Percentiles rank a stretch among this genome's conserved stretches.
Conservation (phyloP, 2,888 invertebrate species). For the Volucella bombylans region DNA sequence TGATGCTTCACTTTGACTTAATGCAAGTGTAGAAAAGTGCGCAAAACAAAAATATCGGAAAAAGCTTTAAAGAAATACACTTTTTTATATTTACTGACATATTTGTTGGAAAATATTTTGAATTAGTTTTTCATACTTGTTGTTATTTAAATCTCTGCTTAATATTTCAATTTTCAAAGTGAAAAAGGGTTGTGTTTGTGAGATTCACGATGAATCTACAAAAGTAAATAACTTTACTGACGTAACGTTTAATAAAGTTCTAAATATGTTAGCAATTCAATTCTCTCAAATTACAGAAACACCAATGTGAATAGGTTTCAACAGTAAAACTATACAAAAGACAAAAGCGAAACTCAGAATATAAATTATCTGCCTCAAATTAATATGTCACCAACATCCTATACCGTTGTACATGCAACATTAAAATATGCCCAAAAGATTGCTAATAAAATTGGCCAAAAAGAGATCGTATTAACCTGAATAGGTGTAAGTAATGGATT, state of each 20-base stretch:
- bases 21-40: too few species aligned
- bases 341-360: slow-evolving; percentile 4
- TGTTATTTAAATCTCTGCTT: too few species aligned
- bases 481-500: too few species aligned
- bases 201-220: slow-evolving; percentile 2
- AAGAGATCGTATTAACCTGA: slow-evolving; percentile 51
- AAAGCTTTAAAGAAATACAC: too few species aligned
- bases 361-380: slow-evolving; percentile 17
- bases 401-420: too few species aligned
- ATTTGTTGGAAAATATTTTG: background rate
- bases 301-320: slow-evolving; percentile 22
- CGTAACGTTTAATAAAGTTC: background rate
- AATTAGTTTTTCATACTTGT: too few species aligned
- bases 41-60: too few species aligned
- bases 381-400: slow-evolving; percentile 23
- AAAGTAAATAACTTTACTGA: background rate
- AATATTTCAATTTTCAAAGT: background rate
- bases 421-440: background rate
- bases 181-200: slow-evolving; percentile 4
- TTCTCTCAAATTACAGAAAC: background rate
- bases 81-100: background rate
- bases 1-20: too few species aligned
- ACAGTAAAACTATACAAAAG: background rate
- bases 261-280: slow-evolving; percentile 2
- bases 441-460: background rate